Percentiles rank a stretch among this genome's conserved stretches.
These are phyloP conservation scores for Octodon degus DNA, from an alignment of 2,113 vertebrate species.

Conservation along the genomic window DNA sequence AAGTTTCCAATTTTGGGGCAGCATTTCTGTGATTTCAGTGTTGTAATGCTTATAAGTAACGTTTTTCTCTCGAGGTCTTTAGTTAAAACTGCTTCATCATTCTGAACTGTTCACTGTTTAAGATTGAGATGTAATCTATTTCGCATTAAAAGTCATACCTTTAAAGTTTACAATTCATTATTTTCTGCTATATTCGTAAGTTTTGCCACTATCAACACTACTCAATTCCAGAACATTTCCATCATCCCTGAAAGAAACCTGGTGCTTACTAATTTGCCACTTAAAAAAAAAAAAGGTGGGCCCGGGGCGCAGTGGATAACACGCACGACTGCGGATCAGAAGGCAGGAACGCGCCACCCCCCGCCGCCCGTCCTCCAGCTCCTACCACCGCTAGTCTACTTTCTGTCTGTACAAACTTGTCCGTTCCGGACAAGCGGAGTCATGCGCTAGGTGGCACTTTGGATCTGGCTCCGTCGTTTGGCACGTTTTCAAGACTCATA, in stretches of 20 bases:
- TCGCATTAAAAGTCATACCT: slow-evolving; percentile 10
- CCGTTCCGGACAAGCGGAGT: neutral
- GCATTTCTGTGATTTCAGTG: slow-evolving; percentile 10
- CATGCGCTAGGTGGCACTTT: neutral
- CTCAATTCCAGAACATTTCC: slow-evolving; percentile 11
- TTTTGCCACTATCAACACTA: neutral
- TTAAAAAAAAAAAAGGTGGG: no score
- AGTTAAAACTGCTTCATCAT: slow-evolving; percentile 17
- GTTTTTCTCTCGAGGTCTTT: neutral
- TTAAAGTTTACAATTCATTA: neutral
- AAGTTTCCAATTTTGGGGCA: slow-evolving; percentile 3
- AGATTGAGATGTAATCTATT: neutral
- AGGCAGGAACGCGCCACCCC: neutral
- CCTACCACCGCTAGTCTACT: neutral
- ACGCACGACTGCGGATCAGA: no score
- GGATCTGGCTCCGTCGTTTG: neutral
- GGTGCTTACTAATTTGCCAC: neutral
- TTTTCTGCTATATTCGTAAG: slow-evolving; percentile 34
- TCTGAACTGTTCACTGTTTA: neutral
- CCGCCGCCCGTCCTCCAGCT: no score
- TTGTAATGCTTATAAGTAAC: slow-evolving; percentile 8
- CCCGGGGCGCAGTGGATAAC: no score
- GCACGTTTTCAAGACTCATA: slow-evolving; percentile 33
- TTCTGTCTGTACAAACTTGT: neutral
- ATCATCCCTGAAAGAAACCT: neutral